Base-by-base conservation (phyloP, 1,140 invertebrate genomes). In the Aporrectodea caliginosa region DNA sequence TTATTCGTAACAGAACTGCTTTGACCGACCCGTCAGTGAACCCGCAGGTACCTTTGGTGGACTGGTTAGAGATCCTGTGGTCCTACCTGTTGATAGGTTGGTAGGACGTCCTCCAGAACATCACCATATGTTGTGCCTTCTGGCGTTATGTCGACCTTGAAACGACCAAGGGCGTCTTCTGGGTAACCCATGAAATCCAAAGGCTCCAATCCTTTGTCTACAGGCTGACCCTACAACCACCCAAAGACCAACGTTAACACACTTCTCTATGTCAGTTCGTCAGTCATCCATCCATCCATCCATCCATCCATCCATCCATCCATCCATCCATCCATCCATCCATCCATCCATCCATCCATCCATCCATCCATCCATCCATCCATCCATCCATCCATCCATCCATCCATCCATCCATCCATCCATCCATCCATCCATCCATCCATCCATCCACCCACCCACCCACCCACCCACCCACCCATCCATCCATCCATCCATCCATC, bases 351-450 rank as follows among this genome's bases (percentile, higher is more conserved):
- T 30, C 6, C 29, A 14, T 12, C 69, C 6, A 71, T 16, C 2
- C 22, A 71, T 71, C 32, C 29, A n/a, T 1, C 29, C 22, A n/a
- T 69, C 22, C 29, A n/a, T 69, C 29, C 71, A 73, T 73, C 71
- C 71, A 73, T 73, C 71, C 29, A 73, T 16, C 29, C 71, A 73
- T 73, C 71, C 71, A 73, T 73, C 71, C 71, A 73, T 73, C 72
- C 22, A 73, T 2, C 1, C 72, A 73, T 73, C 27, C 72, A 2
- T 1, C 1, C 1, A 2, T 73, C 27, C 72, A 73, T 73, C 27
- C 72, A 73, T 30, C 72, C 27, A 1, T 2, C 27, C 72, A 2
- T 74, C 73, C 1, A 74, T 29, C 30, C 73, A 32, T 74, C n/a
- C n/a, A n/a, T n/a, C n/a, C n/a, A n/a, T n/a, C n/a, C n/a, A n/a